Base-by-base conservation (phyloP, 2,113 vertebrate species). In the Morone chrysops region DNA sequence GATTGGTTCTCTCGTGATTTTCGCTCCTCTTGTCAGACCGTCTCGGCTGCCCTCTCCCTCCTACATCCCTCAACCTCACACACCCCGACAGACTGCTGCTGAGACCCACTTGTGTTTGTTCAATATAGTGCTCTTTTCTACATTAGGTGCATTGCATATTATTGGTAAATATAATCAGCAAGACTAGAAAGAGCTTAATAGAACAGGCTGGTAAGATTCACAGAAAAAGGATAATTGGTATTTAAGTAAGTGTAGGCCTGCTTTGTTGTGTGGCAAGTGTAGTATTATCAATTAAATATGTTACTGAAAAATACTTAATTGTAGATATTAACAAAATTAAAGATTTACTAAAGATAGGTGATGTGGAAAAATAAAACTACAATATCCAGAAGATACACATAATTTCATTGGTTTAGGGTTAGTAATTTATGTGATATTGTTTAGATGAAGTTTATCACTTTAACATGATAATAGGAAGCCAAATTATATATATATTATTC, bases 1-100 rank as follows among this genome's bases (percentile, higher is more conserved):
- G 81, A 90, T 91, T 93, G 84, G 87, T 87, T 65, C 60, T 71
- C 36, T 47, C 87, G 36, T 84, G 38, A 71, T 54, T 54, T 61
- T 70, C 11, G 6, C 17, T 74, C 65, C 11, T 47, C 12, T 17
- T 40, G 31, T 31, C 31, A 31, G 31, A 31, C 31, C 31, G 31
- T 31, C 31, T 31, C 31, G 31, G 31, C 31, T 31, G 31, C 31
- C 31, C 31, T 31, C 31, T 7, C 78, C 65, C 50, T 63, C 70
- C 73, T 87, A 72, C 81, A 73, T 78, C 73, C 53, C 84, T 76
- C 50, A 36, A 7, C 48, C 70, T 76, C 69, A 75, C 18, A 3
- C 40, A 61, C 60, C 67, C 50, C 1, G n/a, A 81, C 61, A 62
- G 9, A 48, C 3, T 50, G 66, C 71, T 72, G 22, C 51, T 70